Evolutionary conservation across 2,797 vertebrate genomes (phyloP).

Genomic region (Poliocrania exsul): DNA sequence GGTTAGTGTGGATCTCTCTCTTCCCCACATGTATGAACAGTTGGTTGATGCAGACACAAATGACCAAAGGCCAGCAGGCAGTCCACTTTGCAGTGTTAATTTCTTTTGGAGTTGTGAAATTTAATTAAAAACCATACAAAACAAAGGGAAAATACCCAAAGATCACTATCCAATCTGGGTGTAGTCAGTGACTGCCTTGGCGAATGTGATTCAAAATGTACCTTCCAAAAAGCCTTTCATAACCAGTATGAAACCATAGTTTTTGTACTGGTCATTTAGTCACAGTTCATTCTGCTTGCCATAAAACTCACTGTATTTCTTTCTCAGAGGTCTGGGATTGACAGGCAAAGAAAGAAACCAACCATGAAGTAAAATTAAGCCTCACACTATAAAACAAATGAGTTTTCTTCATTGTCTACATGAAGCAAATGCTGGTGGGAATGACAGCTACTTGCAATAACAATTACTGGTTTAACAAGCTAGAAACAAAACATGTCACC

Average conservation of each 20-base stretch:
- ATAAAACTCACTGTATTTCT: constrained; percentile 4
- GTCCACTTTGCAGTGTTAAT: background rate
- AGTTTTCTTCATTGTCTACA: constrained; percentile 56
- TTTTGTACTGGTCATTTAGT: background rate
- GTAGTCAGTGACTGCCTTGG: background rate
- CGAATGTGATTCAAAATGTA: background rate
- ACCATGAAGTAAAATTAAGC: constrained; percentile 61
- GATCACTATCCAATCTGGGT: background rate
- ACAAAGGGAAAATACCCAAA: background rate
- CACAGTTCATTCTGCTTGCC: constrained; percentile 23
- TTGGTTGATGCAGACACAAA: background rate
- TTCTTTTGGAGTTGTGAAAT: background rate
- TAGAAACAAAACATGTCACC: constrained; percentile 50
- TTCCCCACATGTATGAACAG: background rate
- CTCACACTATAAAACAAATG: constrained; percentile 52
- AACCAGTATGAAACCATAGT: background rate
- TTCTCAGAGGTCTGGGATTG: background rate
- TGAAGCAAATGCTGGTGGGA: constrained; percentile 26
- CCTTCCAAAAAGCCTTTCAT: background rate
- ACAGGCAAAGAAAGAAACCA: constrained; percentile 43
- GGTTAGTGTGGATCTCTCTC: background rate
- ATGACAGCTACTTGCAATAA: constrained; percentile 46
- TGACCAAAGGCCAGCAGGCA: background rate
- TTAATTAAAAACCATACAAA: background rate
- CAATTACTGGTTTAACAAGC: constrained; percentile 63